Percentiles rank a stretch among this genome's conserved stretches.
Evolutionary conservation across 2,113 vertebrate genomes (phyloP).

Genomic region (Emydura subglobosa): DNA sequence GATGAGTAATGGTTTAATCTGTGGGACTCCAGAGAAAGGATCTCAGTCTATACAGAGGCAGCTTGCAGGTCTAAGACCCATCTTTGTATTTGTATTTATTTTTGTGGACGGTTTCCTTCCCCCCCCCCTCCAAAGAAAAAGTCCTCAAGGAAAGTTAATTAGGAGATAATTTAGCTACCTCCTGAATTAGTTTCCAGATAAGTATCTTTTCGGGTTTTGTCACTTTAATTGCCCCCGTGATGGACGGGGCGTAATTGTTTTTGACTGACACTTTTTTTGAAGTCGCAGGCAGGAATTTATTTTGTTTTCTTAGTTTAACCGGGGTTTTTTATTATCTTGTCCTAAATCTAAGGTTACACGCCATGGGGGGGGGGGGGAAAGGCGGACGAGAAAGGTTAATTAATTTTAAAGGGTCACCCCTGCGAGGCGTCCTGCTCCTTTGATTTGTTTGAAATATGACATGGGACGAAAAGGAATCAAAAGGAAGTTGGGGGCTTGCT

Average conservation of each 20-base stretch:
- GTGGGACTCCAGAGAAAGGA: too few species aligned
- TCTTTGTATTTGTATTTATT: constrained; percentile 62
- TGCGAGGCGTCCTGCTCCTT: background rate
- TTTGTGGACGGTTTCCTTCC: background rate
- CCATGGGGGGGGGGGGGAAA: background rate
- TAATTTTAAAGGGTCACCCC: constrained; percentile 33
- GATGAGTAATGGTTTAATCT: too few species aligned
- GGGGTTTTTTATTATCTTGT: background rate
- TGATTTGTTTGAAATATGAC: constrained; percentile 12
- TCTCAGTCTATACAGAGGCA: background rate
- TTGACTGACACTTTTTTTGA: constrained; percentile 76
- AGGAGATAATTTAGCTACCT: constrained; percentile 77
- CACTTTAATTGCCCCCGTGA: constrained; percentile 78
- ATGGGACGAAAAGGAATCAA: constrained; percentile 25
- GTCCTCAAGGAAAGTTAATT: constrained; percentile 74
- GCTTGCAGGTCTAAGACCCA: background rate
- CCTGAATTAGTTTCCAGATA: constrained; percentile 76
- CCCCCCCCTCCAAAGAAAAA: background rate
- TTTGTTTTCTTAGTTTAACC: constrained; percentile 1
- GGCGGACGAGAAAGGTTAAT: constrained; percentile 41
- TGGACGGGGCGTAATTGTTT: constrained; percentile 75
- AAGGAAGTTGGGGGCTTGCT: constrained; percentile 30
- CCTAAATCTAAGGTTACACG: background rate
- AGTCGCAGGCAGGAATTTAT: constrained; percentile 71
- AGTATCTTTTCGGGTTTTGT: constrained; percentile 75